phyloP scores from a whole-genome alignment of 2,888 invertebrate genomes.

The Drosophila imparisetae region DNA sequence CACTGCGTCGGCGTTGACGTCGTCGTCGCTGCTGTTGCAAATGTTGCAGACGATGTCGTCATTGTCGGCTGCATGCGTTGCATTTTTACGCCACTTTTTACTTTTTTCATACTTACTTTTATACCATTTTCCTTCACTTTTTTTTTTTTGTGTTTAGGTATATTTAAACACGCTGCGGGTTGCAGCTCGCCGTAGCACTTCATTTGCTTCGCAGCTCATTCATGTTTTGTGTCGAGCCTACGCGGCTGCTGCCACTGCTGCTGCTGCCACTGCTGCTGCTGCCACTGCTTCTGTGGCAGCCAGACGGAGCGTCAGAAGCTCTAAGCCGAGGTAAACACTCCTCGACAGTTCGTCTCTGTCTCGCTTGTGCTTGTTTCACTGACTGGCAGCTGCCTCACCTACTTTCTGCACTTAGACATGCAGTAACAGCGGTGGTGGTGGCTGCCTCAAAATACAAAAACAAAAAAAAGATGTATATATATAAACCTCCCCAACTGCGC shows the following conservation, averaged over 20 bases:
- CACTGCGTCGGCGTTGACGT: slow-evolving; percentile 16
- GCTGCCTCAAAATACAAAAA: slow-evolving; percentile 50
- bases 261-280: background rate
- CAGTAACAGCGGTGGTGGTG: slow-evolving; percentile 55
- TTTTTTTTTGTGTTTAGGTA: slow-evolving; percentile 53
- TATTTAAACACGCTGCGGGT: slow-evolving; percentile 79
- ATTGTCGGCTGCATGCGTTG: slow-evolving; percentile 66
- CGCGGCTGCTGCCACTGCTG: slow-evolving; percentile 38
- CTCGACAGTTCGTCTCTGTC: slow-evolving; percentile 49
- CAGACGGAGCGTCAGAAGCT: slow-evolving; percentile 52
- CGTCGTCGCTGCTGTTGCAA: slow-evolving; percentile 23
- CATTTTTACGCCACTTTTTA: slow-evolving; percentile 62
- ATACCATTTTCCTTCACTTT: background rate
- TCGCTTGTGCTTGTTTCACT: slow-evolving; percentile 48
- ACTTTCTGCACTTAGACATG: slow-evolving; percentile 77
- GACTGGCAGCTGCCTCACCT: slow-evolving; percentile 70
- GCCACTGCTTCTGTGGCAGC: slow-evolving; percentile 26
- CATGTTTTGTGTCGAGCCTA: slow-evolving; percentile 76
- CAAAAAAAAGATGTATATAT: slow-evolving; percentile 21
- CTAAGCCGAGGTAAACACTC: slow-evolving; percentile 79
- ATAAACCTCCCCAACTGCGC: slow-evolving; percentile 67
- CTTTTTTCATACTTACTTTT: slow-evolving; percentile 22
- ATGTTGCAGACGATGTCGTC: slow-evolving; percentile 53
- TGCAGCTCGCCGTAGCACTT: slow-evolving; percentile 74
- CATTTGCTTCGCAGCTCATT: slow-evolving; percentile 82